phyloP scores from a whole-genome alignment of 2,113 vertebrate species.

The Arothron firmamentum region DNA sequence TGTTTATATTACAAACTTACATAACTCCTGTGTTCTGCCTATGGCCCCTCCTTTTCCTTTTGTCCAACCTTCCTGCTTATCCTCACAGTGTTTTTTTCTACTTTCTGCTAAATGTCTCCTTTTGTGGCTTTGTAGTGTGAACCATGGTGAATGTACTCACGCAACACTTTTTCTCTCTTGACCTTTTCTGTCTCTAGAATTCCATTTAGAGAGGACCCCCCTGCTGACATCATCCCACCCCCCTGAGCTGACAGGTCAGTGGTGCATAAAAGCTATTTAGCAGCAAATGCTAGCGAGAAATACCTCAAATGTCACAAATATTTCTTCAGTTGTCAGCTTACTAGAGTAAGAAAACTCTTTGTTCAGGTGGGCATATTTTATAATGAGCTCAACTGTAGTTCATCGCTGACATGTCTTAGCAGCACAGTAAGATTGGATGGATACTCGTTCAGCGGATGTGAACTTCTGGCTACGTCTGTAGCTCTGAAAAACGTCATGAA shows the following conservation, averaged over 20 bases:
- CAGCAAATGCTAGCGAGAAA: too few species aligned
- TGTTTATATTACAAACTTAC: constrained; percentile 56
- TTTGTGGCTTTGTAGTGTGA: constrained; percentile 36
- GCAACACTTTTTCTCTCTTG: constrained; percentile 52
- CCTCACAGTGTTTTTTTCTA: constrained; percentile 23
- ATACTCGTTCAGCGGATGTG: too few species aligned
- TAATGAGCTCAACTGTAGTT: too few species aligned
- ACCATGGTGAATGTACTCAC: constrained; percentile 45
- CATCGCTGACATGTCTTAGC: too few species aligned
- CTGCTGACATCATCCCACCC: constrained; percentile 97
- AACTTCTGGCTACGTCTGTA: too few species aligned
- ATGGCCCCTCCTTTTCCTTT: constrained; percentile 41
- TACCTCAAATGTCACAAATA: too few species aligned
- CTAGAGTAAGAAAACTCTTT: too few species aligned
- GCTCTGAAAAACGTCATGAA: constrained; percentile 9
- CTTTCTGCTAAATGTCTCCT: constrained; percentile 21
- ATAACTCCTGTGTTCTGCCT: constrained; percentile 39
- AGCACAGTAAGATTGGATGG: too few species aligned
- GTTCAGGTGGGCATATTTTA: too few species aligned
- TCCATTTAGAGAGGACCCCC: constrained; percentile 99
- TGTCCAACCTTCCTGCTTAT: constrained; percentile 39
- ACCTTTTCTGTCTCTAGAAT: constrained; percentile 90
- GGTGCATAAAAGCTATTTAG: constrained; percentile 48
- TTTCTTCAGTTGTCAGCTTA: too few species aligned
- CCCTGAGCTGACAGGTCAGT: constrained; percentile 98